Evolutionary conservation across 2,888 invertebrate species (phyloP), one percentile per base, ranked within the genome.

Genomic region (Acrobasis consociella): DNA sequence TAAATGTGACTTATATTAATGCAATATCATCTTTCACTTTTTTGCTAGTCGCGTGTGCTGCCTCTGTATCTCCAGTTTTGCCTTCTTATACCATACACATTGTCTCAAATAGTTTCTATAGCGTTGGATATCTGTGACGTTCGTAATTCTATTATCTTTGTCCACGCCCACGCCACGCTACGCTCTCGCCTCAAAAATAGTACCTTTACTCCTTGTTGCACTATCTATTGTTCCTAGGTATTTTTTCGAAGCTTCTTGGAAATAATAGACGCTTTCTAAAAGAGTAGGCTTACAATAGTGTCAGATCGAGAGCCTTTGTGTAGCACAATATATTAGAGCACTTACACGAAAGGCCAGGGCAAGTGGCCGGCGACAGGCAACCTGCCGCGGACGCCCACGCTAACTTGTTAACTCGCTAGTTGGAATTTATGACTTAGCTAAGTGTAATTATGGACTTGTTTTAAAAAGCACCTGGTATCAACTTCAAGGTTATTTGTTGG

Each of bases 311-410:
- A 10, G 56, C 56, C 56, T 46, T 56, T 56, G 39, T 56, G 42
- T 52, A 46, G 13, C 13, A 42, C 56, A 56, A 56, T 56, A 42
- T 56, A 56, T 56, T 56, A 56, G 15, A n/a, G 42, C 56, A 42
- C 56, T 56, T 17, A 42, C 17, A 38, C 53, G 11, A 13, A 53
- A 37, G 53, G 31, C 10, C 37, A 56, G 39, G 22, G 56, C 56
- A 22, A 56, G 56, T 56, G 56, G 56, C 17, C 56, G 42, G 15
- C 16, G 38, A 17, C 42, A 38, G 56, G 5, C 42, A 55, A 38
- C 55, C 55, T 16, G 13, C 42, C 55, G 39, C 55, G 2, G n/a
- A 2, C 38, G 9, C 42, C 56, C 42, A 52, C 16, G 17, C 56
- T 56, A 42, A 56, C 56, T 56, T 42, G 42, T 39, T 37, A 52